Evolutionary conservation across 2,113 vertebrate genomes (phyloP).

Genomic region (Passer domesticus): DNA sequence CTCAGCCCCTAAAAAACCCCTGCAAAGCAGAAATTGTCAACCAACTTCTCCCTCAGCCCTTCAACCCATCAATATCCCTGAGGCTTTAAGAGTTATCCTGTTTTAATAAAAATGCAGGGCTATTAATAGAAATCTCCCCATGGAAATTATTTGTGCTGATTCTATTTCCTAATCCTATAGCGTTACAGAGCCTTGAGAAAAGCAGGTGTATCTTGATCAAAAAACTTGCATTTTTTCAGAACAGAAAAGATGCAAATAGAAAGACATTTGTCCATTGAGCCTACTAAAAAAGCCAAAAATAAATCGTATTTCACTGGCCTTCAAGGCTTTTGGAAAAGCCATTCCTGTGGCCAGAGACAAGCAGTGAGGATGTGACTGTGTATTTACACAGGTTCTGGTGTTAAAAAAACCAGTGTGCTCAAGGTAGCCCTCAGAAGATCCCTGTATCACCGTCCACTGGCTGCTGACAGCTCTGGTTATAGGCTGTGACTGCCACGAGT

Average conservation of each 20-base stretch:
- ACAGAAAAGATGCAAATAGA: background rate
- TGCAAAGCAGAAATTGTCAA: background rate
- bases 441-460: background rate
- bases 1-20: background rate
- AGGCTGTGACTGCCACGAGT: background rate
- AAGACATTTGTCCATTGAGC: background rate
- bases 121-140: background rate
- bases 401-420: background rate
- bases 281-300: background rate
- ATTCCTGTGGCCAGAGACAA: background rate
- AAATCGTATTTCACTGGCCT: background rate
- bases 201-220: background rate
- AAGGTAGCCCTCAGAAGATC: background rate
- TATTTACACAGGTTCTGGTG: background rate
- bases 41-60: background rate
- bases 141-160: background rate
- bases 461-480: background rate
- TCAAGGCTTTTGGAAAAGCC: background rate
- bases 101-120: background rate
- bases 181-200: background rate
- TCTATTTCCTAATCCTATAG: background rate
- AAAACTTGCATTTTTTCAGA: background rate
- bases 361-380: too few relatives aligned
- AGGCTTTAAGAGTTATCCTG: background rate
- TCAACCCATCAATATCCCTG: background rate